These are phyloP conservation scores for Drosophila melanosoma DNA, from an alignment of 2,888 invertebrate species.

Conservation along the genomic window DNA sequence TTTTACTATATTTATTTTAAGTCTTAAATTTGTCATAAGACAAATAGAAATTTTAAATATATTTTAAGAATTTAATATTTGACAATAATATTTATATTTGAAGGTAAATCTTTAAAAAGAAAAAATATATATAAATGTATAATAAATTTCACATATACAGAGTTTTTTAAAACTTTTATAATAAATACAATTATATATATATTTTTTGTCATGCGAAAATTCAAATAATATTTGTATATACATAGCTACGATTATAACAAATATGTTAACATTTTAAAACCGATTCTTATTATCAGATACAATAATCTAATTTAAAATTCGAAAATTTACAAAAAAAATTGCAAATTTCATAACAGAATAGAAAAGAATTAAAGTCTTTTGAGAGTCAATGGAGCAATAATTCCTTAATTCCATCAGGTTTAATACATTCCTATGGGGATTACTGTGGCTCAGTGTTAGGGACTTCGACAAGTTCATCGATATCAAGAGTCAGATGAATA, in stretches of 20 bases:
- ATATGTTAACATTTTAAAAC: background rate
- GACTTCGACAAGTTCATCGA: conserved; percentile 41
- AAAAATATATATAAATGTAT: background rate
- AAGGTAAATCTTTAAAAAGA: background rate
- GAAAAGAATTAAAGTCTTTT: background rate
- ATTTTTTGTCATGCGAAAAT: background rate
- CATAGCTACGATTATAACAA: background rate
- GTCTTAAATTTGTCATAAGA: background rate
- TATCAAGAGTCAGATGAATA: conserved; percentile 18
- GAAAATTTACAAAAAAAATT: background rate
- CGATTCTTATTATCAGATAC: background rate
- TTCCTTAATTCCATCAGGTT: conserved; percentile 4
- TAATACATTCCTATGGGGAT: conserved; percentile 42
- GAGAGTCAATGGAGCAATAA: background rate
- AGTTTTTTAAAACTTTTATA: background rate
- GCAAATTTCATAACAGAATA: background rate
- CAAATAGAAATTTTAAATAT: too few species aligned
- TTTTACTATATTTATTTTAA: background rate
- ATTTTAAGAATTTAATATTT: too few species aligned
- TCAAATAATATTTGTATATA: background rate
- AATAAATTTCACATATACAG: background rate
- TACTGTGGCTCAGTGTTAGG: conserved; percentile 31
- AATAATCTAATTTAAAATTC: background rate
- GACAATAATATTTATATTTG: too few species aligned
- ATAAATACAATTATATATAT: background rate